Percentiles rank a stretch among this genome's conserved stretches.
Evolutionary conservation across 2,797 vertebrate genomes (phyloP).

Genomic region (Dendrocincla fuliginosa): DNA sequence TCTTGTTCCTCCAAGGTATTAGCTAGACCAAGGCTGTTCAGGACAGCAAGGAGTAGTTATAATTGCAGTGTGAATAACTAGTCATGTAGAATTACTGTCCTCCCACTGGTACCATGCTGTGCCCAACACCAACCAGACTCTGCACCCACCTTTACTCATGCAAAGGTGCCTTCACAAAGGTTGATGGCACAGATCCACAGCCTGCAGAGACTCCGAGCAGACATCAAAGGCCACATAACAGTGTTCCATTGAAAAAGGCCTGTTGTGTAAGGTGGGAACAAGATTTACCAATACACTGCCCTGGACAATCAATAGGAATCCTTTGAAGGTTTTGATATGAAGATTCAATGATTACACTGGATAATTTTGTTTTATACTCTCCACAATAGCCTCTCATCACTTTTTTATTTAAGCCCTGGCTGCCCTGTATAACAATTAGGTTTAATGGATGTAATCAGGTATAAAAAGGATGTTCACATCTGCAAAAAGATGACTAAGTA

Average conservation of each 20-base stretch:
- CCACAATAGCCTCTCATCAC: neutral
- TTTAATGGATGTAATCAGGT: neutral
- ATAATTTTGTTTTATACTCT: neutral
- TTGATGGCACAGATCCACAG: neutral
- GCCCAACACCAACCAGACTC: neutral
- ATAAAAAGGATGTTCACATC: neutral
- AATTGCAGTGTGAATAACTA: neutral
- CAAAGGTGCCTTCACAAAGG: neutral
- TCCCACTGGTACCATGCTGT: neutral
- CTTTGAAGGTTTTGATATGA: neutral
- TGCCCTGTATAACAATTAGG: neutral
- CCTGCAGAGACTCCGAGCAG: neutral
- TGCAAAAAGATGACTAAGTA: neutral
- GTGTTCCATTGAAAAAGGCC: neutral
- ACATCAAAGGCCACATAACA: neutral
- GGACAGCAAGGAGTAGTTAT: neutral
- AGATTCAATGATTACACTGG: neutral
- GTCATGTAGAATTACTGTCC: neutral
- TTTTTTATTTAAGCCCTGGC: neutral
- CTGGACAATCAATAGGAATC: neutral
- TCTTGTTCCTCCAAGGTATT: neutral
- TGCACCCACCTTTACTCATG: neutral
- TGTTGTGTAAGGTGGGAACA: neutral
- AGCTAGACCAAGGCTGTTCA: neutral
- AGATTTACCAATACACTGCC: neutral